Base-by-base conservation (phyloP, 2,797 vertebrate genomes). In the Eupleurogrammus muticus region DNA sequence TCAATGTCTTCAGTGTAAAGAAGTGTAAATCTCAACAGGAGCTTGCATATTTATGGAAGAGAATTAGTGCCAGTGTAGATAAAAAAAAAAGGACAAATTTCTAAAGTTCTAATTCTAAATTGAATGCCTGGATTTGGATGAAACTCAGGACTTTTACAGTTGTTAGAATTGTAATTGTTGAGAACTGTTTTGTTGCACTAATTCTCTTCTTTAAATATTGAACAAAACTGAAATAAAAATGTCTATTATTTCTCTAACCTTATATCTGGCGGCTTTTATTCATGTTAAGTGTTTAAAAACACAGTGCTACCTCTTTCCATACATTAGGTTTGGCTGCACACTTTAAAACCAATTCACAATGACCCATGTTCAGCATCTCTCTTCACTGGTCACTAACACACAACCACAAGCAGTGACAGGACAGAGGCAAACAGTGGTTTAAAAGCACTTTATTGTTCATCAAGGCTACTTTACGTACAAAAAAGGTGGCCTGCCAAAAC, bases 391-490 rank as follows among this genome's bases (percentile, higher is more conserved):
- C 59, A 57, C 28, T 6, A 8, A 12, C 6, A 54, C 23, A 61
- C 62, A 66, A n/a, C n/a, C 54, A 58, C 59, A 54, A 36, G 46
- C 42, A 72, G 28, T 20, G 4, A 23, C n/a, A 57, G 49, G 40
- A 70, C 65, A 58, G 14, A 86, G 63, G 42, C 49, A 17, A 28
- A 28, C 54, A 40, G 92, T 94, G 95, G 95, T 98, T 97, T 98
- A 97, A 99, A 97, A 98, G 98, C 97, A 97, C 96, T 99, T 99
- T 99, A 98, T 99, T 99, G 97, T 97, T 99, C 97, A 97, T 98
- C 94, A 95, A 98, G 97, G 97, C 97, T 99, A 98, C 95, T 97
- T 96, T 95, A 97, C 97, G 95, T 98, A 99, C 96, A 99, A 99
- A 98, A 97, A 98, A 96, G 95, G 96, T 97, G 97, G 97, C 97